Evolutionary conservation across 2,888 invertebrate genomes (phyloP), one percentile per base, ranked within the genome.

Genomic region (Pterobdella sp.): DNA sequence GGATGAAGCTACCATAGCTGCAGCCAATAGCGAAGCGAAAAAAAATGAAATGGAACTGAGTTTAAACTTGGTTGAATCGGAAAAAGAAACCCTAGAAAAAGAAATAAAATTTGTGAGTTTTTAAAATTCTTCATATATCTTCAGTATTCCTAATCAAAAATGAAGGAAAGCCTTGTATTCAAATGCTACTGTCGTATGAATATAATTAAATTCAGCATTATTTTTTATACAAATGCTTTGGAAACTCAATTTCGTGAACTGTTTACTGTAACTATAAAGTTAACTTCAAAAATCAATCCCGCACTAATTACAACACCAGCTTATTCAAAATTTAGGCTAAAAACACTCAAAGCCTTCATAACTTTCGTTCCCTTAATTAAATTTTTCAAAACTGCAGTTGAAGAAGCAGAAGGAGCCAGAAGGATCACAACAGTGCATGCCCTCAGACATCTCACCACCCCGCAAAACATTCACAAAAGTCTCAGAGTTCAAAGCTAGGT

Each of bases 41-140:
- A 74, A 79, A 1, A 73, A 78, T n/a, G 82, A 82, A 64, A 75
- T 80, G 10, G 77, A 80, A 34, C 80, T 79, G 76, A 79, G 76
- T 64, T 78, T 80, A 72, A 79, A 79, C 4, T 75, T 78, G 1
- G 80, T 80, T 80, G 79, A 80, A 35, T 75, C 80, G 0, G 81
- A 81, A 68, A 76, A 67, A 26, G 35, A 68, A 31, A 26, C 37
- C 1, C 66, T 77, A n/a, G 73, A 74, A 49, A 73, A 65, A 22
- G 63, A 74, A 67, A 31, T 75, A n/a, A 74, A 75, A 42, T 71
- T 72, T 75, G 76, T 75, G 31, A 22, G 71, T 22, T 34, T 29
- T n/a, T 49, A 14, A 35, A 26, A 32, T 67, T 49, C 52, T 18
- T 49, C 52, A 49, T n/a, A n/a, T n/a, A n/a, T n/a, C n/a, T n/a